Percentiles rank a stretch among this genome's conserved stretches.
Conservation (phyloP, 1,140 invertebrate species). For the Neotoxoptera formosana region DNA sequence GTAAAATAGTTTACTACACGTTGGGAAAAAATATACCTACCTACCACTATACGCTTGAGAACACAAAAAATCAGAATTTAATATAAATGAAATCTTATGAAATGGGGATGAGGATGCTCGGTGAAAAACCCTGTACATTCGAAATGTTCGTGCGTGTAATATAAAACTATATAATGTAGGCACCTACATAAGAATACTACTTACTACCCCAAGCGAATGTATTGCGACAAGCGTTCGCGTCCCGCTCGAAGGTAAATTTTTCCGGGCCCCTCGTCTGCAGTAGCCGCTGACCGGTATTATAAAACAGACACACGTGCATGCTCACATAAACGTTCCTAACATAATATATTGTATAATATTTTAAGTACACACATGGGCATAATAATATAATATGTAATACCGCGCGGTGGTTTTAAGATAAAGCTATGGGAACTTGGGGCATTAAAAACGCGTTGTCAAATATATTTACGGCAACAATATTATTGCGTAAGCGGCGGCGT, state of each 20-base stretch:
- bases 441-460: constrained; percentile 45
- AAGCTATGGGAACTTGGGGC: constrained; percentile 45
- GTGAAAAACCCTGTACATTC: not conserved
- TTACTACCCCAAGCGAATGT: not conserved
- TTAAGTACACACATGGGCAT: not conserved
- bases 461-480: constrained; percentile 20
- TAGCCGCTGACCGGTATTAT: not conserved
- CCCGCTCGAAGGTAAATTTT: not conserved
- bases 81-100: not conserved
- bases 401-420: not conserved
- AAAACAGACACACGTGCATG: not conserved
- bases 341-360: not conserved
- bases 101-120: not conserved
- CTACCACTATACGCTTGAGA: not conserved
- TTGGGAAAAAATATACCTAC: no score
- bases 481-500: not conserved
- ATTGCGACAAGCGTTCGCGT: not conserved
- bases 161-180: not conserved
- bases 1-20: no score
- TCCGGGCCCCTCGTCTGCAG: no score
- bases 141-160: not conserved
- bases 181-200: not conserved
- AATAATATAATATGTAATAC: no score
- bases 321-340: not conserved
- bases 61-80: not conserved